Conservation (phyloP, 2,888 invertebrate genomes). For the Cacoxenus indagator region DNA sequence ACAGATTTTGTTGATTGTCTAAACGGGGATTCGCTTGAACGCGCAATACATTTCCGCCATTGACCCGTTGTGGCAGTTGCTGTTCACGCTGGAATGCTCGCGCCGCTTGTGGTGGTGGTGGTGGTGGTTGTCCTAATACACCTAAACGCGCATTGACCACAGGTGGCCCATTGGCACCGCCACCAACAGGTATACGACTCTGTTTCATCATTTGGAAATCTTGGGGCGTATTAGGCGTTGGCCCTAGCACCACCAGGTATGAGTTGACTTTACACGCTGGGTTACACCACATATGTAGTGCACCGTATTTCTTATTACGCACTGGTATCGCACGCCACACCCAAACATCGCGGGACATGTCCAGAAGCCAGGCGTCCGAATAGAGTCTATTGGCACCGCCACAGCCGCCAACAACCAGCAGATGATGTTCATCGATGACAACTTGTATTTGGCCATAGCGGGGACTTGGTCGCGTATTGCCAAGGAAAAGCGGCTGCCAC, state of each 20-base stretch:
- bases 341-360: slow-evolving; percentile 80
- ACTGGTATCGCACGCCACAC: slow-evolving; percentile 83
- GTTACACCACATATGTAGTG: slow-evolving; percentile 93
- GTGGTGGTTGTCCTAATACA: slow-evolving; percentile 42
- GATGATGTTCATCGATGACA: slow-evolving; percentile 80
- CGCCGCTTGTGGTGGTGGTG: slow-evolving; percentile 38
- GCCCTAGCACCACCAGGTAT: slow-evolving; percentile 79
- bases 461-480: slow-evolving; percentile 79
- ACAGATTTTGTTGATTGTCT: slow-evolving; percentile 37
- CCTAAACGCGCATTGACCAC: slow-evolving; percentile 33
- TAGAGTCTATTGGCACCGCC: slow-evolving; percentile 89
- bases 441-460: slow-evolving; percentile 96
- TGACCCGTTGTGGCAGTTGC: slow-evolving; percentile 40
- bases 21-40: slow-evolving; percentile 44
- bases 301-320: slow-evolving; percentile 82
- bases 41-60: slow-evolving; percentile 25
- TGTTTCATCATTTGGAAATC: slow-evolving; percentile 71
- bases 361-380: slow-evolving; percentile 92
- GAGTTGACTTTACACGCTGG: slow-evolving; percentile 86
- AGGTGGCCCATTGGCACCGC: slow-evolving; percentile 39
- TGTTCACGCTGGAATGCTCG: slow-evolving; percentile 29
- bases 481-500: slow-evolving; percentile 79
- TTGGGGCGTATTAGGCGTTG: slow-evolving; percentile 67
- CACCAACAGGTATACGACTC: slow-evolving; percentile 60
- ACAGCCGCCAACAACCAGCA: slow-evolving; percentile 88